A percentile compares a stretch with the other conserved stretches of the same genome.
Conservation (phyloP, 2,113 vertebrate species). For the Mionectes macconnelli region DNA sequence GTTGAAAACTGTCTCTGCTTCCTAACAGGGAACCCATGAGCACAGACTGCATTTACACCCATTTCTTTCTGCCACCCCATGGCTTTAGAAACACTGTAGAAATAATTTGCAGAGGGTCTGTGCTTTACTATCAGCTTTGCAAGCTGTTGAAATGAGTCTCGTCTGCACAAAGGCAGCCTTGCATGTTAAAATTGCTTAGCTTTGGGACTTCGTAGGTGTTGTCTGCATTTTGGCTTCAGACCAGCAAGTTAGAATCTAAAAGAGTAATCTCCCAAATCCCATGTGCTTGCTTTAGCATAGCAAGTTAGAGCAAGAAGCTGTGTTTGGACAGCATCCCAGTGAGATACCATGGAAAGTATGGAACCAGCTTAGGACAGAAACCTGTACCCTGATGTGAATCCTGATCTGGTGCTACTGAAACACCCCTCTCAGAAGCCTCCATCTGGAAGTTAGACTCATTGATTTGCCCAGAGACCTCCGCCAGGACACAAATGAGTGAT, state of each 20-base stretch:
- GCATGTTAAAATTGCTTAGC: not conserved
- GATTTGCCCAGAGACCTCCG: not conserved
- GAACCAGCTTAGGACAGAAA: not conserved
- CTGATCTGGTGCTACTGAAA: not conserved
- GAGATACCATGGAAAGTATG: not conserved
- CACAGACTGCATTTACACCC: not conserved
- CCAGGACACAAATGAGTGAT: not conserved
- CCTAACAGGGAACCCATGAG: not conserved
- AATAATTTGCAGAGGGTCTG: not conserved
- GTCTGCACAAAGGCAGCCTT: not conserved
- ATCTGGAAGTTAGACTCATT: not conserved
- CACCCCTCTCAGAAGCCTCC: not conserved
- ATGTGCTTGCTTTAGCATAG: not conserved
- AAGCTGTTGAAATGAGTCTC: not conserved
- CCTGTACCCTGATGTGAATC: not conserved
- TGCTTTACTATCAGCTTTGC: not conserved
- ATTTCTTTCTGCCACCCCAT: not conserved
- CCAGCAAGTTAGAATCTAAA: not conserved
- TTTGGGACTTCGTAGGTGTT: not conserved
- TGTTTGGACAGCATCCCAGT: constrained; percentile 12
- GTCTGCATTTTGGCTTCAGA: constrained; percentile 20
- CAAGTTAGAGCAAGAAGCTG: constrained; percentile 20
- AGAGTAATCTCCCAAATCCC: not conserved
- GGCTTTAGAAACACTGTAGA: not conserved
- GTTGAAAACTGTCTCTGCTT: not conserved